A percentile compares a stretch with the other conserved stretches of the same genome.
These are phyloP conservation scores for Nyctibius bracteatus DNA, from an alignment of 2,113 vertebrate genomes.

Conservation along the genomic window DNA sequence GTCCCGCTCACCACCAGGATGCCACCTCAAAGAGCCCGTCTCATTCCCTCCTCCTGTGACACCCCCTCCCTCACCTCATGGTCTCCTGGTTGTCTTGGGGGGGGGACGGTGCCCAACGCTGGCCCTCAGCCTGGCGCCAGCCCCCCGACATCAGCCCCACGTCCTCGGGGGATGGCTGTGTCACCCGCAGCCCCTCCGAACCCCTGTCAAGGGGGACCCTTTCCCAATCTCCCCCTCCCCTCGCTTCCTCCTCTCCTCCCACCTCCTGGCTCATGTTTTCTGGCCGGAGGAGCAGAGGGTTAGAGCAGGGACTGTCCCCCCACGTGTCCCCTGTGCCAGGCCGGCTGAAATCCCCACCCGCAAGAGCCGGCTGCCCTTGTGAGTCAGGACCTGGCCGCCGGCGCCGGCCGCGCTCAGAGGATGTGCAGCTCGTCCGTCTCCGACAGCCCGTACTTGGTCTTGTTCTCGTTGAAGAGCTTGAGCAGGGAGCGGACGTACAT, in stretches of 20 bases:
- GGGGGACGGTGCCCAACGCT: rapidly evolving
- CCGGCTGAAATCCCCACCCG: background rate
- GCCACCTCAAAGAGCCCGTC: background rate
- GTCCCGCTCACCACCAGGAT: rapidly evolving
- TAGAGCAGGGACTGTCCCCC: background rate
- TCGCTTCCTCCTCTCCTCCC: background rate
- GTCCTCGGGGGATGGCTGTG: background rate
- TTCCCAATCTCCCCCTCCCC: background rate
- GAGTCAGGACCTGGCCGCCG: background rate
- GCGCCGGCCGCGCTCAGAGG: background rate
- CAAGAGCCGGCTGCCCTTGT: background rate
- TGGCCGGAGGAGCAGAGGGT: background rate
- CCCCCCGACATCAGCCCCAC: background rate
- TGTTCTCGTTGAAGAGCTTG: conserved; percentile 67
- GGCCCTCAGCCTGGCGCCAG: background rate
- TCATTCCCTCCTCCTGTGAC: background rate
- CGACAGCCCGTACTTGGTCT: conserved; percentile 52
- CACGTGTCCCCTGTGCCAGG: rapidly evolving
- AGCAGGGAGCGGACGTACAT: conserved; percentile 55
- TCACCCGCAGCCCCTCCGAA: background rate
- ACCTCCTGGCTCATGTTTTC: background rate
- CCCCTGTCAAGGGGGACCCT: background rate
- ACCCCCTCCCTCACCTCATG: background rate
- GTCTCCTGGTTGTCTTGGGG: background rate
- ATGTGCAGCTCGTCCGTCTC: conserved; percentile 51